phyloP scores from a whole-genome alignment of 2,113 vertebrate species.

The Stegastes partitus region DNA sequence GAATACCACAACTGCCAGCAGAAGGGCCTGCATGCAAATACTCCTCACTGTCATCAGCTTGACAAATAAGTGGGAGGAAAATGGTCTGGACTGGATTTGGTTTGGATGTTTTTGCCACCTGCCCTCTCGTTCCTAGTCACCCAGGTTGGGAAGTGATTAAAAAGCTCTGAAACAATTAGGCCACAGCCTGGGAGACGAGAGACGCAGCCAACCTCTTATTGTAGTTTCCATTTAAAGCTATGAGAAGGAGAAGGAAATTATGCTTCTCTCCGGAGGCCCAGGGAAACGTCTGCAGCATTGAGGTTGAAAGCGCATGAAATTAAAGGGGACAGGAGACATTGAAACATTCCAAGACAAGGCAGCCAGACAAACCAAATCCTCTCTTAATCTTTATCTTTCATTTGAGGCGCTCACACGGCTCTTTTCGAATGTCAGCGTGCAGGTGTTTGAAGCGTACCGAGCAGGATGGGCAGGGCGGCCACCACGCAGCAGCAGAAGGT shows the following conservation, averaged over 20 bases:
- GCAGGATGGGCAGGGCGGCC: conserved; percentile 79
- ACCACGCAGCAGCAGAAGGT: conserved; percentile 82
- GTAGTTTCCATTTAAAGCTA: conserved; percentile 75
- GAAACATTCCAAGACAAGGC: conserved; percentile 76
- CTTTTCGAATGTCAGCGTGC: conserved; percentile 25
- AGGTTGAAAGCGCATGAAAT: conserved; percentile 68
- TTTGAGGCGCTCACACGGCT: conserved; percentile 16
- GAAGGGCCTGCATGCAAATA: conserved; percentile 50
- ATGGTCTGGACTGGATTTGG: conserved; percentile 16
- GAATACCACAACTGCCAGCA: conserved; percentile 44
- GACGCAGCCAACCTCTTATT: conserved; percentile 49
- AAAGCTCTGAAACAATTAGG: conserved; percentile 69
- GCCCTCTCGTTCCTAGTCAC: conserved; percentile 19
- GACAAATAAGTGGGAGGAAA: conserved; percentile 47
- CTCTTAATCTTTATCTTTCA: conserved; percentile 58
- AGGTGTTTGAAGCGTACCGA: conserved; percentile 77
- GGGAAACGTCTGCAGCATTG: conserved; percentile 59
- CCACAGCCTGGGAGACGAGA: conserved; percentile 61
- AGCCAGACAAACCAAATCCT: conserved; percentile 71
- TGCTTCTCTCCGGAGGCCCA: conserved; percentile 63
- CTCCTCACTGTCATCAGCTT: conserved; percentile 16
- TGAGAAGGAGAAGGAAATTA: conserved; percentile 67
- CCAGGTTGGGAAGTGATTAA: conserved; percentile 54
- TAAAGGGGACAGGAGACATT: conserved; percentile 69
- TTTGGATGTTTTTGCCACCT: conserved; percentile 43